phyloP scores from a whole-genome alignment of 2,113 vertebrate species.

The Scatophagus argus region DNA sequence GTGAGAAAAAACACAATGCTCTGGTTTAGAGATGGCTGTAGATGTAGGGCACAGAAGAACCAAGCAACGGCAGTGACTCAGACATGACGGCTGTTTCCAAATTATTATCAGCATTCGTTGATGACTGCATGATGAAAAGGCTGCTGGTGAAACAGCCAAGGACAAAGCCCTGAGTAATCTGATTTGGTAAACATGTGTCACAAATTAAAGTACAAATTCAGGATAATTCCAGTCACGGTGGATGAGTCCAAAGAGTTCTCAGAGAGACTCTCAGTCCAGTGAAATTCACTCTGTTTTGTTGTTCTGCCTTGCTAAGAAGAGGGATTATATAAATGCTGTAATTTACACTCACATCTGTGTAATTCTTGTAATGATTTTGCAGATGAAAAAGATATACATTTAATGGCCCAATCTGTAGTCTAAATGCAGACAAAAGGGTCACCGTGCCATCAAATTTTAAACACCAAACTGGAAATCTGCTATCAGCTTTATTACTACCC shows the following conservation, averaged over 20 bases:
- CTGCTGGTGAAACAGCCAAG: slow-evolving; percentile 10
- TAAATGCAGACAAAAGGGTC: not conserved
- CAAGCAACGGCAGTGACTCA: too few relatives aligned
- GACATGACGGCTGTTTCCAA: too few relatives aligned
- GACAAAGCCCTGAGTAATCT: slow-evolving; percentile 27
- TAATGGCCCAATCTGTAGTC: not conserved
- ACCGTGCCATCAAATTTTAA: not conserved
- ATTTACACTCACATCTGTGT: not conserved
- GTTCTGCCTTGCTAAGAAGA: not conserved
- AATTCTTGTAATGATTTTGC: not conserved
- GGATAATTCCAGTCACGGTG: not conserved
- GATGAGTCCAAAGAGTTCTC: slow-evolving; percentile 13
- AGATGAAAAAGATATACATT: not conserved
- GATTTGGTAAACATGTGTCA: slow-evolving; percentile 41
- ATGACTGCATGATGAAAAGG: slow-evolving; percentile 8
- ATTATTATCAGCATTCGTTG: not conserved
- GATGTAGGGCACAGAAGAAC: not conserved
- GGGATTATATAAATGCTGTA: not conserved
- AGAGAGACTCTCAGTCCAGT: not conserved
- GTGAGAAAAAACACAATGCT: slow-evolving; percentile 1
- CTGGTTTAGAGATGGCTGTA: not conserved
- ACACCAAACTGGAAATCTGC: slow-evolving; percentile 4
- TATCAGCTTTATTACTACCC: not conserved
- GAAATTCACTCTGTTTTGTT: not conserved
- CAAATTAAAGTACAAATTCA: slow-evolving; percentile 38